A percentile compares a stretch with the other conserved stretches of the same genome.
phyloP scores from a whole-genome alignment of 2,113 vertebrate species.

The Australoheros scitulus region DNA sequence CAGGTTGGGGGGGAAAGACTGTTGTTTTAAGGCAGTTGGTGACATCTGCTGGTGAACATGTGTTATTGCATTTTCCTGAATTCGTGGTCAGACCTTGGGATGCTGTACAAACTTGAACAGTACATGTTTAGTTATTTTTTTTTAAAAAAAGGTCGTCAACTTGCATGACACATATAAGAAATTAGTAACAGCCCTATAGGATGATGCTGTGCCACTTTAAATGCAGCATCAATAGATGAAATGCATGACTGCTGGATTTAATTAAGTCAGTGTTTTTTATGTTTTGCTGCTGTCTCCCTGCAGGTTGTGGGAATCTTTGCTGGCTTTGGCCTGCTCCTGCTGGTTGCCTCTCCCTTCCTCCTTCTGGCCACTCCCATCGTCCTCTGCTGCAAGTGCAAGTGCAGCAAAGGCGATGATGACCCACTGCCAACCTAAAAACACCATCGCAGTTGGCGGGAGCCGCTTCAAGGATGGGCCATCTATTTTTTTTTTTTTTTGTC shows the following conservation, averaged over 20 bases:
- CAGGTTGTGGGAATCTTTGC: slow-evolving; percentile 99
- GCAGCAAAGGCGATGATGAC: slow-evolving; percentile 97
- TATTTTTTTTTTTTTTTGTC: slow-evolving; percentile 17
- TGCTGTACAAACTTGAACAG: not conserved
- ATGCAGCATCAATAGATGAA: not conserved
- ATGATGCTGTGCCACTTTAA: not conserved
- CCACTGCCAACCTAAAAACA: slow-evolving; percentile 88
- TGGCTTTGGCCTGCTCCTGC: slow-evolving; percentile 93
- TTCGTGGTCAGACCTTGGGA: not conserved
- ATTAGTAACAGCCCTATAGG: too few relatives aligned
- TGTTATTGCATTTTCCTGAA: not conserved
- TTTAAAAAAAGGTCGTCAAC: not conserved
- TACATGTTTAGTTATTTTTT: too few relatives aligned
- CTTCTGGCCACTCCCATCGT: slow-evolving; percentile 96
- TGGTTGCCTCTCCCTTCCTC: slow-evolving; percentile 97
- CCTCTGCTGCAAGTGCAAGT: slow-evolving; percentile 98
- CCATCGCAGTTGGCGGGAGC: slow-evolving; percentile 5
- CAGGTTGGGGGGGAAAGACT: too few relatives aligned
- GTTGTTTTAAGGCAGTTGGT: not conserved
- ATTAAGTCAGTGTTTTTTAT: not conserved
- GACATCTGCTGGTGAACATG: slow-evolving; percentile 21
- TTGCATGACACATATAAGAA: not conserved
- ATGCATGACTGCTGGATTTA: not conserved
- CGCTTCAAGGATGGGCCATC: slow-evolving; percentile 41
- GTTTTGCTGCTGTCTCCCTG: not conserved